Conservation (phyloP, 2,797 vertebrate genomes). For the Cyprinodon diabolis region DNA sequence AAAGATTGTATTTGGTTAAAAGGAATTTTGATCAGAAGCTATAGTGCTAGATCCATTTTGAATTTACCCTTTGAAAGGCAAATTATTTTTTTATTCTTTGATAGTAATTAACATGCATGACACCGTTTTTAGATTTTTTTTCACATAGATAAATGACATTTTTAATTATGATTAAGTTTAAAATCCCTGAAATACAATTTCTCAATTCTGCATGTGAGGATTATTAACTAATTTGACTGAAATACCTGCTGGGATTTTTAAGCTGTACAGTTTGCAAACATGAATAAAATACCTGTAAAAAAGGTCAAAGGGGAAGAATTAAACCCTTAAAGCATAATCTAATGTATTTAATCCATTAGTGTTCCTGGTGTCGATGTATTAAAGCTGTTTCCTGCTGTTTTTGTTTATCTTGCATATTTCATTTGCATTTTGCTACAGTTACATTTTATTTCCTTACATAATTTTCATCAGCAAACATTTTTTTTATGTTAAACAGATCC, state of each 20-base stretch:
- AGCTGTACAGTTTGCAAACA: not conserved
- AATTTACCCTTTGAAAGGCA: not conserved
- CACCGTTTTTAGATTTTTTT: not conserved
- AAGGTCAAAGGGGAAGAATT: not conserved
- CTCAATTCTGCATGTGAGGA: not conserved
- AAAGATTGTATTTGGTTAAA: not conserved
- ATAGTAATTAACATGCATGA: too few species aligned
- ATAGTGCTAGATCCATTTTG: not conserved
- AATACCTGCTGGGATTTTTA: not conserved
- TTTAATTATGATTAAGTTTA: not conserved
- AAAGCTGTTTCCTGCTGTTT: not conserved
- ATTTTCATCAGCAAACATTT: slow-evolving; percentile 8
- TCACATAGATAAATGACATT: not conserved
- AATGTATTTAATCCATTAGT: not conserved
- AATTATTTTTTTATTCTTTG: too few species aligned
- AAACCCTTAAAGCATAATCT: not conserved
- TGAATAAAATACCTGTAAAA: not conserved
- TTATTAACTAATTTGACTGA: not conserved
- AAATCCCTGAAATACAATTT: not conserved
- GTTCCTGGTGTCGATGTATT: not conserved
- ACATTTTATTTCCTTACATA: slow-evolving; percentile 9
- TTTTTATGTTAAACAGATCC: slow-evolving; percentile 5
- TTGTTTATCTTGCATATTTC: slow-evolving; percentile 6
- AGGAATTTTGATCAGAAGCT: not conserved
- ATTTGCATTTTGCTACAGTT: slow-evolving; percentile 1